Evolutionary conservation across 2,888 invertebrate species (phyloP).

Genomic region (Sarcophaga rosellei): DNA sequence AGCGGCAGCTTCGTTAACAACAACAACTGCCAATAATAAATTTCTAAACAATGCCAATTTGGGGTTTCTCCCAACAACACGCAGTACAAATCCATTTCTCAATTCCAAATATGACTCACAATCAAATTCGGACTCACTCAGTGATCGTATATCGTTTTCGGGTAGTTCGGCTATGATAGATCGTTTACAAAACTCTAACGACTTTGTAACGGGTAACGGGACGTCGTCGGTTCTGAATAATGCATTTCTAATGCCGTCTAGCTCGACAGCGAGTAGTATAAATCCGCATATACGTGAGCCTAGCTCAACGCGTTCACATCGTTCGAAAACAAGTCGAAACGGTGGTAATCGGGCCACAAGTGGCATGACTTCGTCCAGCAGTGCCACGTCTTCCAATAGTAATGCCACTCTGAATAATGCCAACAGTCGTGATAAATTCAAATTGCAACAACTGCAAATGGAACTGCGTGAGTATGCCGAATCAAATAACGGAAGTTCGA

Average conservation of each 20-base stretch:
- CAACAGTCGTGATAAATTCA: constrained; percentile 73
- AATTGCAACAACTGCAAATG: constrained; percentile 74
- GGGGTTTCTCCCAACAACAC: constrained; percentile 68
- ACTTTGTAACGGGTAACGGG: constrained; percentile 66
- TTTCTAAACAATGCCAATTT: constrained; percentile 64
- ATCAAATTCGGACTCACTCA: constrained; percentile 72
- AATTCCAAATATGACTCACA: constrained; percentile 77
- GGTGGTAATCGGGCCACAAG: constrained; percentile 77
- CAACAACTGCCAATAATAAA: constrained; percentile 63
- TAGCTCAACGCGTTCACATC: constrained; percentile 76
- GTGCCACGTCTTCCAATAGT: constrained; percentile 77
- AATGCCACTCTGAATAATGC: constrained; percentile 68
- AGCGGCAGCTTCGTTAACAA: constrained; percentile 64
- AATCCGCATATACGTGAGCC: constrained; percentile 63
- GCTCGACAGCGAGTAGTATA: constrained; percentile 58
- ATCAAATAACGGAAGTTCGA: constrained; percentile 67
- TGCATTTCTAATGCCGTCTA: constrained; percentile 72
- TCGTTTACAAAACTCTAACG: constrained; percentile 72
- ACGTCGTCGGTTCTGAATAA: constrained; percentile 72
- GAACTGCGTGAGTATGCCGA: constrained; percentile 74
- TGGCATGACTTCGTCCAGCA: constrained; percentile 84
- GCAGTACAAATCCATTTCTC: constrained; percentile 80
- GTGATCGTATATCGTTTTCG: constrained; percentile 74
- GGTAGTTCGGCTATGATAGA: constrained; percentile 75
- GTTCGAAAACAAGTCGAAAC: constrained; percentile 76